Conservation (phyloP, 2,113 vertebrate species). For the Mesitornis unicolor region DNA sequence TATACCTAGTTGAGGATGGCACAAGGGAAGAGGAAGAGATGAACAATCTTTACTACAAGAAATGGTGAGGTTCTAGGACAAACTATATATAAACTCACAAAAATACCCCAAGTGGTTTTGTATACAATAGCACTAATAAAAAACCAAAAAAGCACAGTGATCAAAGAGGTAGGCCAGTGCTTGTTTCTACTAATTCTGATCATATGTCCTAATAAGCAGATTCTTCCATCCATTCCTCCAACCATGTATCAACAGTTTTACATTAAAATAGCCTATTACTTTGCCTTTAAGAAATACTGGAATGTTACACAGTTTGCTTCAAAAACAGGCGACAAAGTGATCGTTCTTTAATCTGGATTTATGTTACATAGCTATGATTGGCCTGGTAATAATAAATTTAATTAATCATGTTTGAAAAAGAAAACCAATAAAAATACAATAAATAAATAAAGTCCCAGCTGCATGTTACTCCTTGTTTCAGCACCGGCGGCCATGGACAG, state of each 20-base stretch:
- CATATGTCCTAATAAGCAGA: background rate
- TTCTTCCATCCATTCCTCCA: background rate
- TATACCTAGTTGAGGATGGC: background rate
- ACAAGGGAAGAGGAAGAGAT: background rate
- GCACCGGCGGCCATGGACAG: background rate
- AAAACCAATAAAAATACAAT: background rate
- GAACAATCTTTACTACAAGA: background rate
- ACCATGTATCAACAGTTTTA: accelerated
- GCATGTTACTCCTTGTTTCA: background rate
- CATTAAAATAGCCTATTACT: background rate
- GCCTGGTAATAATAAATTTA: background rate
- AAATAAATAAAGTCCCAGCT: background rate
- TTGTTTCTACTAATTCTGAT: background rate
- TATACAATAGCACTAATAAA: background rate
- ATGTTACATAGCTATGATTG: accelerated
- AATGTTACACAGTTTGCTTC: background rate
- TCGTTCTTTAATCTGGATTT: background rate
- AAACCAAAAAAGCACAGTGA: background rate
- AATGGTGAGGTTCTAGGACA: background rate
- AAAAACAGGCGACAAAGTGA: background rate
- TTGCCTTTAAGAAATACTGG: background rate
- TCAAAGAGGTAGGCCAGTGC: background rate
- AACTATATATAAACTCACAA: background rate
- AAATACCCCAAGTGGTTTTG: background rate
- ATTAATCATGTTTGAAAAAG: background rate